Percentiles rank a stretch among this genome's conserved stretches.
Evolutionary conservation across 2,797 vertebrate species (phyloP).

Genomic region (Borostomias antarcticus): DNA sequence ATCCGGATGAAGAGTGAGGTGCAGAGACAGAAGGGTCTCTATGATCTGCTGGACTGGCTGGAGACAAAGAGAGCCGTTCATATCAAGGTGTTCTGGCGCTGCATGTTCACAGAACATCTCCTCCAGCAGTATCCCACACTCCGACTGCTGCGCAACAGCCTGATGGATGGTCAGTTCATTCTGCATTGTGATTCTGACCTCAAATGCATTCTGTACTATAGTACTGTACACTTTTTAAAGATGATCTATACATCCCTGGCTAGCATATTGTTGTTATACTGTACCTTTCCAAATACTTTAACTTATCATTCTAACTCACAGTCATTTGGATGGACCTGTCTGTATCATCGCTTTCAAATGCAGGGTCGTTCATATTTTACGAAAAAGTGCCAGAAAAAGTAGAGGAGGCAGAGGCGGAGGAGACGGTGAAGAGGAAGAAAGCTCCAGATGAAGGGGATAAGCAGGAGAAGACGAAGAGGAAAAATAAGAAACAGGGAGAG

Average conservation of each 20-base stretch:
- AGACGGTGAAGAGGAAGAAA: conserved; percentile 11
- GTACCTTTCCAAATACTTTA: too few species aligned
- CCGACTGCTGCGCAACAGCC: conserved; percentile 43
- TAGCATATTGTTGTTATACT: too few species aligned
- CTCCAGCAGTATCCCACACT: conserved; percentile 57
- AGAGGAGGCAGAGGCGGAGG: not conserved
- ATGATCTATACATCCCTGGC: too few species aligned
- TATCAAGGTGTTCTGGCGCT: conserved; percentile 63
- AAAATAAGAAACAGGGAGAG: not conserved
- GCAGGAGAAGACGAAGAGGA: conserved; percentile 5
- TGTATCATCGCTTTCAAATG: not conserved
- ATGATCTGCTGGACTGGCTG: conserved; percentile 64
- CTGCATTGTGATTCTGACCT: not conserved
- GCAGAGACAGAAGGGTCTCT: conserved; percentile 40
- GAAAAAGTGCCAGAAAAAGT: conserved; percentile 8
- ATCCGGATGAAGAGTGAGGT: conserved; percentile 54
- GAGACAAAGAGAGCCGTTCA: conserved; percentile 35
- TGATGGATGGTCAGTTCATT: conserved; percentile 64
- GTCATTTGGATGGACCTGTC: not conserved
- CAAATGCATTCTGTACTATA: too few species aligned
- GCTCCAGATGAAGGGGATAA: conserved; percentile 16
- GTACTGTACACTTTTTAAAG: too few species aligned
- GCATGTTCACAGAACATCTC: conserved; percentile 64
- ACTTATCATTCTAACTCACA: too few species aligned
- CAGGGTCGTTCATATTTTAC: conserved; percentile 52